These are phyloP conservation scores for Cyprinus carpio DNA, from an alignment of 2,113 vertebrate genomes.

Conservation along the genomic window DNA sequence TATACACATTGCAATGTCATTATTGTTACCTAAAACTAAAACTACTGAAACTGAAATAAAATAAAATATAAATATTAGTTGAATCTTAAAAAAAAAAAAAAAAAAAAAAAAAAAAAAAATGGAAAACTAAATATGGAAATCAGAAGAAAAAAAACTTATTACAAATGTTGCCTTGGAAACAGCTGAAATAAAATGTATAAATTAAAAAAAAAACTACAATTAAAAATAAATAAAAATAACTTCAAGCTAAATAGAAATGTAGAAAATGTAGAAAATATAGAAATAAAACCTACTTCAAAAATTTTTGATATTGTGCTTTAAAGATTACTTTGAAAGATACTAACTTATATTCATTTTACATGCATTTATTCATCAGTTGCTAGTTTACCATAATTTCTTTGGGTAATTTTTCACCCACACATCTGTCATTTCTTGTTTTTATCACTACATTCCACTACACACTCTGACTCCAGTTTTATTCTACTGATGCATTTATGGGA, in stretches of 20 bases:
- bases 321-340: not conserved
- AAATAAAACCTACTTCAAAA: not conserved
- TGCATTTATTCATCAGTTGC: not conserved
- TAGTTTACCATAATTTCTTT: not conserved
- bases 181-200: no score
- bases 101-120: not conserved
- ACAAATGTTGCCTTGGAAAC: no score
- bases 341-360: not conserved
- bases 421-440: not conserved
- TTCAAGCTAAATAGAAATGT: no score
- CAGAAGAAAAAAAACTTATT: no score
- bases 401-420: not conserved
- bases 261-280: not conserved
- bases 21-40: not conserved
- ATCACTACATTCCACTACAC: not conserved
- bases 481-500: not conserved
- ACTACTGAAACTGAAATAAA: not conserved
- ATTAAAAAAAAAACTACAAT: no score
- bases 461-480: not conserved
- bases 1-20: constrained; percentile 21
- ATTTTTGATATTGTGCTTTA: no score
- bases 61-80: not conserved
- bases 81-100: no score
- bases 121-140: no score
- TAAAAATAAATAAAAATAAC: no score